Conservation (phyloP, 2,797 vertebrate genomes). For the Masticophis lateralis region DNA sequence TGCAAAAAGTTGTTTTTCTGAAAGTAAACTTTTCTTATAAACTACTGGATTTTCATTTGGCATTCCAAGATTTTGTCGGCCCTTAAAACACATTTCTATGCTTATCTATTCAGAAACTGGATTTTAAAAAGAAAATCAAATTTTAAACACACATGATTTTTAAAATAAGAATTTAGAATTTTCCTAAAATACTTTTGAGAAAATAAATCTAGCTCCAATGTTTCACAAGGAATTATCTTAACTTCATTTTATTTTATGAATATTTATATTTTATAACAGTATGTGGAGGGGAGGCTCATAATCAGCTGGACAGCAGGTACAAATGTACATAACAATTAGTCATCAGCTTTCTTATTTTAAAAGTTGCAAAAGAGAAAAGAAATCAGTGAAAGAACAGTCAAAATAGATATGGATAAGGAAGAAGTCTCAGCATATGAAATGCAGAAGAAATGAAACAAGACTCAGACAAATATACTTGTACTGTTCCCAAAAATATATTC, state of each 20-base stretch:
- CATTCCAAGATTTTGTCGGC: neutral
- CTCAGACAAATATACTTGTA: neutral
- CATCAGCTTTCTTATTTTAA: neutral
- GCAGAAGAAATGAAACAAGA: neutral
- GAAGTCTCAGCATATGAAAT: neutral
- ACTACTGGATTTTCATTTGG: neutral
- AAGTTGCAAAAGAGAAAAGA: neutral
- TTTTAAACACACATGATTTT: neutral
- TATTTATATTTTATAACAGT: neutral
- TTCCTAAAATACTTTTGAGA: neutral
- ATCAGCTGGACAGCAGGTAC: neutral
- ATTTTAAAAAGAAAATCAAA: neutral
- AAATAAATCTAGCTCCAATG: neutral
- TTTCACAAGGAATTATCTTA: neutral
- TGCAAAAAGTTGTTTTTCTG: neutral
- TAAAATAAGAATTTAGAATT: neutral
- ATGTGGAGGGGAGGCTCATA: neutral
- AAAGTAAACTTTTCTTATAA: neutral
- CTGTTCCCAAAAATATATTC: neutral
- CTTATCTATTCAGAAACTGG: neutral
- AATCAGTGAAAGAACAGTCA: neutral
- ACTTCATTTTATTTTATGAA: neutral
- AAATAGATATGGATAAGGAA: neutral
- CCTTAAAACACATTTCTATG: neutral
- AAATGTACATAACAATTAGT: neutral